phyloP scores from a whole-genome alignment of 2,888 invertebrate species.

The Bombylius discolor region DNA sequence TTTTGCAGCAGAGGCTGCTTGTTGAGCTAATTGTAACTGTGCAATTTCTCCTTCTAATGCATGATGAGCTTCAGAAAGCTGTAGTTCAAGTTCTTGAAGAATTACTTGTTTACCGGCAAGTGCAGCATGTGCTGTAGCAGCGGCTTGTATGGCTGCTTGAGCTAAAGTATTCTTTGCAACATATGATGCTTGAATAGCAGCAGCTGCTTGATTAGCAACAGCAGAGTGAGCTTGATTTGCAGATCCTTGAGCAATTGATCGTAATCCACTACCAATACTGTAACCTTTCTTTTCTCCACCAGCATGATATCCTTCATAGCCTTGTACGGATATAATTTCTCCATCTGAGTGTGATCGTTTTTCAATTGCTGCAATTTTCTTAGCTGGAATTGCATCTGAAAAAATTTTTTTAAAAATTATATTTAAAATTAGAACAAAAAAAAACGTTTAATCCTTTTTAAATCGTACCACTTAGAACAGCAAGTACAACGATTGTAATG shows the following conservation, averaged over 20 bases:
- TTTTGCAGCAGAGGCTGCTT: conserved; percentile 54
- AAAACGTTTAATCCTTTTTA: too few species aligned
- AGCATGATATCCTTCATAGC: neutral
- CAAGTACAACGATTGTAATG: too few species aligned
- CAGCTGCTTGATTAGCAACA: conserved; percentile 57
- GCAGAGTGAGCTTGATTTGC: conserved; percentile 64
- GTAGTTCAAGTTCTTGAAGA: conserved; percentile 54
- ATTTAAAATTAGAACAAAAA: neutral
- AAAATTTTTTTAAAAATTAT: neutral
- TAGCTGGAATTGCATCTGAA: neutral
- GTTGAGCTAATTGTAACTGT: conserved; percentile 59
- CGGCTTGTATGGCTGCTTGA: conserved; percentile 59
- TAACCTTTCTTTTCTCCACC: neutral
- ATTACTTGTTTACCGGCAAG: conserved; percentile 53
- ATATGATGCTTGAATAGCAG: conserved; percentile 65
- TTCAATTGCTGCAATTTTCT: neutral
- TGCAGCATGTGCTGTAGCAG: conserved; percentile 52
- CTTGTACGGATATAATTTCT: neutral
- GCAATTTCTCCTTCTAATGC: conserved; percentile 54
- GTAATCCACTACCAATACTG: conserved; percentile 50
- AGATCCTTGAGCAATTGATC: conserved; percentile 57
- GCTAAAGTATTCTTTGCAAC: conserved; percentile 65
- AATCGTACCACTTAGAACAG: too few species aligned
- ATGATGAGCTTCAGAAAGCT: conserved; percentile 54
- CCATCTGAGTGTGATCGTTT: neutral